Conservation (phyloP, 2,888 invertebrate genomes). For the Cheilosia scutellata region DNA sequence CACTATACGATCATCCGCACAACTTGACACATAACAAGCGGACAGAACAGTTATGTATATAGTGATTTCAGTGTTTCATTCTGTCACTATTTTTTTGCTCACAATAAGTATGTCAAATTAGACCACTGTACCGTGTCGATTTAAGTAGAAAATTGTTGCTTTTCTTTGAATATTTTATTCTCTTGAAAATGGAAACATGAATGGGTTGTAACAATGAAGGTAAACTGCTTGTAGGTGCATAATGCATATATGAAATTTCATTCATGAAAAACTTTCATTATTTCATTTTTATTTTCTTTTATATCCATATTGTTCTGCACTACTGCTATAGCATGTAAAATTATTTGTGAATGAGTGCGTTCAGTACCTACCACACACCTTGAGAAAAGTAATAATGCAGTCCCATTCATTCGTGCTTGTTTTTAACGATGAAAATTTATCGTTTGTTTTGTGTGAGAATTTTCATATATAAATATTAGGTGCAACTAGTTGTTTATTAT, state of each 20-base stretch:
- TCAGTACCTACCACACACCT: constrained; percentile 41
- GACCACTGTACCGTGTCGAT: constrained; percentile 59
- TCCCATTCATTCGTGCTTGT: constrained; percentile 27
- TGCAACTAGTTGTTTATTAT: constrained; percentile 56
- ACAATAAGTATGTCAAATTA: constrained; percentile 53
- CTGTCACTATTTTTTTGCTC: constrained; percentile 26
- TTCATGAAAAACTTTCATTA: constrained; percentile 55
- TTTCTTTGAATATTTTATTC: not conserved
- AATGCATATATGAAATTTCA: constrained; percentile 43
- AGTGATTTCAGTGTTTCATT: not conserved
- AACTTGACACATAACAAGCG: constrained; percentile 42
- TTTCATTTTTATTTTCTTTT: not conserved
- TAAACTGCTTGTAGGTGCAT: constrained; percentile 14
- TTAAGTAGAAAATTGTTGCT: constrained; percentile 48
- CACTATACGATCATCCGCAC: constrained; percentile 11
- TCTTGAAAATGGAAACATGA: constrained; percentile 41
- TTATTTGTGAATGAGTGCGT: constrained; percentile 62
- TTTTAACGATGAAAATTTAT: constrained; percentile 31
- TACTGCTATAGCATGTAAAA: constrained; percentile 59
- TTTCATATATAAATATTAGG: constrained; percentile 16
- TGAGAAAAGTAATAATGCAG: constrained; percentile 31
- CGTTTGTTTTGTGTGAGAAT: constrained; percentile 48
- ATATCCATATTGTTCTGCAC: constrained; percentile 52
- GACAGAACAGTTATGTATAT: not conserved
- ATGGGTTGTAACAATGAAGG: constrained; percentile 23